Evolutionary conservation across 2,113 vertebrate genomes (phyloP), one percentile per base, ranked within the genome.

Genomic region (Arothron firmamentum): DNA sequence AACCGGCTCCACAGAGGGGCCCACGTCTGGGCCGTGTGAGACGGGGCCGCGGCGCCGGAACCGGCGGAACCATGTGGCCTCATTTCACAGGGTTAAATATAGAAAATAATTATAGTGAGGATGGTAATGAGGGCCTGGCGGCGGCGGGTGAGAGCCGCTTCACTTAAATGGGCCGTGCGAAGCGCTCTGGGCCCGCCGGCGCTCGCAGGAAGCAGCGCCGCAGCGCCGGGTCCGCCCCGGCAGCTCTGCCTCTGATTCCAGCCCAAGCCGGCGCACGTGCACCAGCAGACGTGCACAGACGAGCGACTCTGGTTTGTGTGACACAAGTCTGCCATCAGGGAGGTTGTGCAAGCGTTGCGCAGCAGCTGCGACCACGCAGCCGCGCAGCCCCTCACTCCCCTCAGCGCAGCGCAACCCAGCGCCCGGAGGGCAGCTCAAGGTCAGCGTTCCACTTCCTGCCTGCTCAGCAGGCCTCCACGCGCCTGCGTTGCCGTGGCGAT

Each of bases 41-140:
- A 66, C 65, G 18, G 61, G 80, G n/a, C n/a, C n/a, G n/a, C n/a
- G n/a, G n/a, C n/a, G 80, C 65, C 48, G 72, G 74, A 81, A 79
- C 60, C 81, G 65, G 78, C 73, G 74, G 64, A 20, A 80, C 84
- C 76, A 71, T 78, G 68, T 85, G 88, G 72, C 89, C 90, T 90
- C 80, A 67, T 88, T 90, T 87, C 63, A 81, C 66, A 51, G 56
- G 72, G 72, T 78, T 90, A 90, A 87, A 90, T 88, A 89, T 91
- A 91, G 90, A 90, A 90, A 84, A 89, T 89, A 90, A 91, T 91
- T 91, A 91, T 87, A 78, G 80, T 89, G 82, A 90, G 86, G 90
- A 84, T 75, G 84, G 64, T 87, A 86, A 90, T 87, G 81, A 85
- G 86, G 87, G 86, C 77, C 87, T 50, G 72, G 63, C 61, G 75